phyloP scores from a whole-genome alignment of 2,113 vertebrate species.

The Lates calcarifer region DNA sequence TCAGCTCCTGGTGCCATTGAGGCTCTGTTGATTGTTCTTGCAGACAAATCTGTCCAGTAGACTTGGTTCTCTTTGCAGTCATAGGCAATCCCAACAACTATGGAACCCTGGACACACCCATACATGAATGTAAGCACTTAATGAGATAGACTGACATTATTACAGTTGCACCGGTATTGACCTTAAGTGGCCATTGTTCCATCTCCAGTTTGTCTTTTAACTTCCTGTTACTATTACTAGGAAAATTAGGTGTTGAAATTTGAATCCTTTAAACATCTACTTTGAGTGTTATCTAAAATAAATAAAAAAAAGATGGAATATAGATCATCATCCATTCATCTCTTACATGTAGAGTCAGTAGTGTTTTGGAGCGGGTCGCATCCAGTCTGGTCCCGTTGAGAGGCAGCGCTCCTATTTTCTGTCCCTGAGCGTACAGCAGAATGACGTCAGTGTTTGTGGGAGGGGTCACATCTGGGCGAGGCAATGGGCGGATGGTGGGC shows the following conservation, averaged over 20 bases:
- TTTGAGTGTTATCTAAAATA: too few species aligned
- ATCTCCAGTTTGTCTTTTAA: background rate
- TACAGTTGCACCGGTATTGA: background rate
- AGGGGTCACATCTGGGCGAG: conserved; percentile 88
- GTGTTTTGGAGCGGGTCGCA: conserved; percentile 86
- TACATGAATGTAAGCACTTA: background rate
- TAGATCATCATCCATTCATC: background rate
- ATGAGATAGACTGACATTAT: background rate
- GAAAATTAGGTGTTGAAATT: too few species aligned
- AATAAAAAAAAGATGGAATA: too few species aligned
- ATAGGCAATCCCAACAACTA: conserved; percentile 94
- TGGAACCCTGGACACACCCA: conserved; percentile 89
- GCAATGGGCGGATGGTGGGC: conserved; percentile 83
- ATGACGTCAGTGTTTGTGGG: conserved; percentile 85
- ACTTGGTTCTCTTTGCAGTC: conserved; percentile 93
- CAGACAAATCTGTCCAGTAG: conserved; percentile 96
- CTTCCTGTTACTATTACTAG: background rate
- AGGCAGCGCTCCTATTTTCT: conserved; percentile 93
- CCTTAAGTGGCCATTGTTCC: background rate
- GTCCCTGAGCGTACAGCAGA: conserved; percentile 95
- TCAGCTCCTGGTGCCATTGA: conserved; percentile 89
- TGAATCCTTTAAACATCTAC: too few species aligned
- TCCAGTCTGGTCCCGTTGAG: conserved; percentile 91
- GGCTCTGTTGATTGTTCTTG: conserved; percentile 90
- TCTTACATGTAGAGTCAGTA: conserved; percentile 93